Base-by-base conservation (phyloP, 2,113 vertebrate genomes). In the Poeciliopsis occidentalis region DNA sequence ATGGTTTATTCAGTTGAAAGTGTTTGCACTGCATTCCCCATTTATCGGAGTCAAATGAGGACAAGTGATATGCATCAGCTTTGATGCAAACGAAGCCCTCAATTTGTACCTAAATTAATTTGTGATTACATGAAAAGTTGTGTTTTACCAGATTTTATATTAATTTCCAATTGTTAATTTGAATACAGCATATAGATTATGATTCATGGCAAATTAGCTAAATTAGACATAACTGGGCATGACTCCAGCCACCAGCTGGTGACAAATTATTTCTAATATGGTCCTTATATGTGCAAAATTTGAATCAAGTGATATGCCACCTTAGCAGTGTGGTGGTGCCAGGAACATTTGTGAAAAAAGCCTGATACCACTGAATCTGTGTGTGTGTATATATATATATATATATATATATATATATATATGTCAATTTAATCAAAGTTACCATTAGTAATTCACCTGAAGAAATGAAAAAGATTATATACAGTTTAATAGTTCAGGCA, bases 11-110 rank as follows among this genome's bases (percentile, higher is more conserved):
- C 22, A 27, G 78, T 76, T 71, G 63, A 92, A 91, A 85, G 74
- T 91, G 91, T 90, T 89, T 90, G 89, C 87, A 88, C 90, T 91
- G 92, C 87, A 93, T 76, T 89, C 89, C 83, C 63, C 81, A 77
- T 85, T 88, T 32, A 57, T 41, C 65, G 22, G 74, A 78, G 67
- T 83, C 65, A 78, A 80, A 64, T 80, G 65, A 66, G 74, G 75
- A 71, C 75, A 80, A 7, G 32, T 27, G 76, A 69, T 54, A 27
- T 22, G 69, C 72, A 68, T 68, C 29, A 86, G 37, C 41, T 65
- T 67, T 34, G 69, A 11, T 69, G 65, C 78, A 60, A 69, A 73
- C 54, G 17, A 47, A 47, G 5, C 17, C 17, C 17, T 19, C 17
- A 47, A 15, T 37, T 37, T 37, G 34, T 6, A 47, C 17, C 44